Base-by-base conservation (phyloP, 2,113 vertebrate species). In the Hypomesus transpacificus region DNA sequence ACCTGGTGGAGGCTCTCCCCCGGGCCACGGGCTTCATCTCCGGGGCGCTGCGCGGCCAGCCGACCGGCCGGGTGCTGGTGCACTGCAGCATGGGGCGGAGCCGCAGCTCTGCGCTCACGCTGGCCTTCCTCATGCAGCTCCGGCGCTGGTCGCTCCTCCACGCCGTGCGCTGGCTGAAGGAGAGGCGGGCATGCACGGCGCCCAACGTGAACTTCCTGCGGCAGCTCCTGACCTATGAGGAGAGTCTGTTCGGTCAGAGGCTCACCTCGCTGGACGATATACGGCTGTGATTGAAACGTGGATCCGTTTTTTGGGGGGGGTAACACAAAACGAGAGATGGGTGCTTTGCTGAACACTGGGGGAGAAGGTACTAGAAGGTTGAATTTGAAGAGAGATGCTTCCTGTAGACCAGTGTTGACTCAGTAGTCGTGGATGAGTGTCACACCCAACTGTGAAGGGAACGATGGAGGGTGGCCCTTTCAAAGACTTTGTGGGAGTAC, bases 121-220 rank as follows among this genome's bases (percentile, higher is more conserved):
- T 90, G 66, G 87, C 80, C 59, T 88, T 88, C 80, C 87, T 91
- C 74, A 90, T 88, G 87, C 75, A 87, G 81, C 88, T 90, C 46
- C 81, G 68, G 6, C 66, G 22, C 69, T 91, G 85, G 87, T 79
- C 87, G 2, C 76, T 89, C 69, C 84, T 84, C 24, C 82, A 89
- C 1, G 85, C 89, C 59, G 79, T 89, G 69, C 80, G 71, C 26
- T 90, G 88, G 89, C 60, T 91, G 82, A 90, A 86, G 75, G 88
- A 90, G 58, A 84, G 86, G 60, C 79, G 86, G 67, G 82, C 81
- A 2, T 89, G 88, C 64, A 86, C 79, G 0, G 86, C 86, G 1
- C 86, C 86, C 31, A 89, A 90, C 14, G 70, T 86, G 18, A 85
- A 86, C 79, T 90, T 90, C 80, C 84, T 89, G 65, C 69, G 53